Conservation (phyloP, 2,797 vertebrate species). For the Mus caroli region DNA sequence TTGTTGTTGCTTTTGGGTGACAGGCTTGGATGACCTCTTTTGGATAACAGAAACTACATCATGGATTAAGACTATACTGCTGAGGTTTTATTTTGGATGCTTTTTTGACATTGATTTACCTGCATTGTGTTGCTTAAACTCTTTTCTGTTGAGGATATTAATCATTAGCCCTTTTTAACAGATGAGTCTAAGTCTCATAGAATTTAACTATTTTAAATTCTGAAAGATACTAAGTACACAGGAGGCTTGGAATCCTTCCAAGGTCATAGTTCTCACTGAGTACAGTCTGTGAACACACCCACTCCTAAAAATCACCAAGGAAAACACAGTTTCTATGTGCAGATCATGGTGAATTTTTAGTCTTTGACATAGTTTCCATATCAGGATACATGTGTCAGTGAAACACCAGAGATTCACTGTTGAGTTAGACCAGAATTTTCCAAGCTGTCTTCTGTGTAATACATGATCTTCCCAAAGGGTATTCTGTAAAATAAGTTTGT, state of each 20-base stretch:
- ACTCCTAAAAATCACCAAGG: conserved; percentile 21
- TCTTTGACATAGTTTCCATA: neutral
- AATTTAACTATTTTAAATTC: conserved; percentile 27
- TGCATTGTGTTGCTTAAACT: neutral
- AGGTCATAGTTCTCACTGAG: neutral
- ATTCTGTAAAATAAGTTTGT: conserved; percentile 17
- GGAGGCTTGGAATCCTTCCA: neutral
- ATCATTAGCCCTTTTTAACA: conserved; percentile 34
- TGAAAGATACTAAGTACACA: conserved; percentile 2
- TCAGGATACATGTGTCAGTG: neutral
- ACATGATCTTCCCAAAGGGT: neutral
- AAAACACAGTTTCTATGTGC: conserved; percentile 16
- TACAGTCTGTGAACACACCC: neutral
- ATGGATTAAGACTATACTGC: conserved; percentile 18
- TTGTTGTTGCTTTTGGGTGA: neutral
- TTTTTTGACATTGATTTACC: neutral
- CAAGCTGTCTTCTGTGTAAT: conserved; percentile 45
- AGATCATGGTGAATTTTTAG: neutral
- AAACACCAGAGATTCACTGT: neutral
- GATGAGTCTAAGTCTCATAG: neutral
- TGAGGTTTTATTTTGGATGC: neutral
- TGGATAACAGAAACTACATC: conserved; percentile 19
- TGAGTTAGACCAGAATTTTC: neutral
- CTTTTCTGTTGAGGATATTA: conserved; percentile 15
- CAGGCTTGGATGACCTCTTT: neutral